Base-by-base conservation (phyloP, 2,797 vertebrate genomes). In the Tragelaphus eurycerus region DNA sequence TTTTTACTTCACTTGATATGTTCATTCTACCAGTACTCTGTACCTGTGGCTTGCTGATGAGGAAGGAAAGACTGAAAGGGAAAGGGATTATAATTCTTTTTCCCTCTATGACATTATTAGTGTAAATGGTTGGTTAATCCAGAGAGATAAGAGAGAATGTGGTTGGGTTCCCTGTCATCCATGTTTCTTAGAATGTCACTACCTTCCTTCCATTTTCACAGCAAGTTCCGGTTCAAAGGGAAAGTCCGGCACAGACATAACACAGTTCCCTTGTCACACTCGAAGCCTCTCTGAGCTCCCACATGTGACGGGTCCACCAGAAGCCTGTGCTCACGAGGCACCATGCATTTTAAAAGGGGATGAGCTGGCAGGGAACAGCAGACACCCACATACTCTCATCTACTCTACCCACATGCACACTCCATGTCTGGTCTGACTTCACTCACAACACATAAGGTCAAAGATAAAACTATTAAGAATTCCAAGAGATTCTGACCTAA, bases 401-500 rank as follows among this genome's bases (percentile, higher is more conserved):
- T 79, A 55, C n/a, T 86, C 34, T 59, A 29, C 48, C 59, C 25
- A 81, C 23, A 1, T 25, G 5, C 13, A 4, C 25, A 29, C 50
- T 52, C 50, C 38, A 13, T 17, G 29, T 60, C 46, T 54, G 29
- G 23, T 46, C 16, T 3, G 34, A 59, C 55, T 85, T 86, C 67
- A 71, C 62, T 79, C 81, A 27, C 8, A 60, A 92, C 86, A 84
- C 19, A 1, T n/a, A 64, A 85, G 46, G 83, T 89, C n/a, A 54
- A 82, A 92, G 64, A 52, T 19, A 95, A 86, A 93, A 93, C n/a
- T 7, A 81, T 67, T 9, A 57, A 86, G 46, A 83, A 89, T 81
- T 79, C 90, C 86, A 59, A 81, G 86, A 83, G 78, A 23, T 71
- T 71, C 67, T 71, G 67, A 71, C 34, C 10, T 71, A 38, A 71